Evolutionary conservation across 2,797 vertebrate species (phyloP).

Genomic region (Crypturellus tataupa): DNA sequence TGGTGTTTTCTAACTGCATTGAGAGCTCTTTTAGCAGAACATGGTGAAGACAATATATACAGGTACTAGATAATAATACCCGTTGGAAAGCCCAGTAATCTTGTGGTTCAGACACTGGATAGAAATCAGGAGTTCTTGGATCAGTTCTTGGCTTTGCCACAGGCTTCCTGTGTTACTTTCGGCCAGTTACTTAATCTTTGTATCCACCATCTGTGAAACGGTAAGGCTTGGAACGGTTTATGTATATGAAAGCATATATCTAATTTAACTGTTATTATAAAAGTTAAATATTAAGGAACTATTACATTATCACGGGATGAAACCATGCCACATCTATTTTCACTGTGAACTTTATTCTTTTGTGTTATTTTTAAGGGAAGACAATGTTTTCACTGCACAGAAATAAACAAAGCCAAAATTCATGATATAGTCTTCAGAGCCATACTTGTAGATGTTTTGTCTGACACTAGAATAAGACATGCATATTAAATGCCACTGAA

Average conservation of each 20-base stretch:
- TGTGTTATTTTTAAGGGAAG: neutral
- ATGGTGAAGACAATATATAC: fast-evolving
- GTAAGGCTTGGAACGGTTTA: neutral
- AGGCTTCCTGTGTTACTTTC: conserved; percentile 12
- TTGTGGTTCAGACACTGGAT: neutral
- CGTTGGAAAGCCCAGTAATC: neutral
- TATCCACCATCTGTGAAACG: neutral
- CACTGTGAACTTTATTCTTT: conserved; percentile 15
- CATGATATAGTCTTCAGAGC: fast-evolving
- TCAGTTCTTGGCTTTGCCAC: conserved; percentile 23
- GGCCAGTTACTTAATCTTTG: conserved; percentile 13
- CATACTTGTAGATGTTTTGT: neutral
- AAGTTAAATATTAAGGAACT: conserved; percentile 44
- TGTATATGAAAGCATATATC: neutral
- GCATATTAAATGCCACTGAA: neutral
- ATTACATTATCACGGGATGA: neutral
- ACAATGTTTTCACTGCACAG: neutral
- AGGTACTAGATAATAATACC: neutral
- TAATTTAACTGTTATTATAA: conserved; percentile 18
- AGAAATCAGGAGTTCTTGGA: neutral
- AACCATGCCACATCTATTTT: neutral
- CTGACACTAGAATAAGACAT: neutral
- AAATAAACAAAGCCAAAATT: neutral
- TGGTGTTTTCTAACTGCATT: neutral
- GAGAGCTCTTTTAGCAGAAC: neutral